Evolutionary conservation across 2,888 invertebrate genomes (phyloP), one percentile per base, ranked within the genome.

Genomic region (Lasioglossum leucozonium): DNA sequence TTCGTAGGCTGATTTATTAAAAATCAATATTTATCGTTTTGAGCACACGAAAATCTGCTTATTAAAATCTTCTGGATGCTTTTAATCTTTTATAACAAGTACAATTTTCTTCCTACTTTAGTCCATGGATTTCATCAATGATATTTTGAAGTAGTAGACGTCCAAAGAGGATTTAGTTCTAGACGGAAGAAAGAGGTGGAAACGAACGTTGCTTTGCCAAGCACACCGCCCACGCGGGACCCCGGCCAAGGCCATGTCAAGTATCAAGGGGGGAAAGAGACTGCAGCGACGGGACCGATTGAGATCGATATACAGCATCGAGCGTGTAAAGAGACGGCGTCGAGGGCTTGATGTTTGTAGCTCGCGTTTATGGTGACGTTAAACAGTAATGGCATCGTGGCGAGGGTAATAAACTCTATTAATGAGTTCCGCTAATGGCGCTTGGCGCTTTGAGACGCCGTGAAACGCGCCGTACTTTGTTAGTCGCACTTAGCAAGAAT

Each of bases 401-500:
- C 77, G n/a, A 37, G 69, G 69, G 72, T 67, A 72, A 79, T 84
- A 86, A 80, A 84, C 73, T 58, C 72, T 79, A 79, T 84, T 86
- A 86, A 84, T 55, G 81, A 79, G 86, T 76, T 86, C 79, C 71
- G 73, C 79, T 86, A 84, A 85, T 77, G 83, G 42, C 40, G 16
- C 71, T 62, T 42, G 79, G 67, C 58, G 58, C 69, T 72, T 77
- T 22, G 81, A 77, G 75, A 8, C 51, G 62, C 55, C 69, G 58
- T 62, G 73, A 51, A 71, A 58, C 58, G 34, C 34, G 8, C 47
- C 30, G 72, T 40, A 67, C 76, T 67, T 67, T 67, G 67, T 67
- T 67, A 67, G 67, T 37, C 67, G 67, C 67, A 67, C 67, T 67
- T 67, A 67, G 26, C 76, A 47, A 26, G 65, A n/a, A 67, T 51